Evolutionary conservation across 2,797 vertebrate genomes (phyloP).

Genomic region (Choloepus didactylus): DNA sequence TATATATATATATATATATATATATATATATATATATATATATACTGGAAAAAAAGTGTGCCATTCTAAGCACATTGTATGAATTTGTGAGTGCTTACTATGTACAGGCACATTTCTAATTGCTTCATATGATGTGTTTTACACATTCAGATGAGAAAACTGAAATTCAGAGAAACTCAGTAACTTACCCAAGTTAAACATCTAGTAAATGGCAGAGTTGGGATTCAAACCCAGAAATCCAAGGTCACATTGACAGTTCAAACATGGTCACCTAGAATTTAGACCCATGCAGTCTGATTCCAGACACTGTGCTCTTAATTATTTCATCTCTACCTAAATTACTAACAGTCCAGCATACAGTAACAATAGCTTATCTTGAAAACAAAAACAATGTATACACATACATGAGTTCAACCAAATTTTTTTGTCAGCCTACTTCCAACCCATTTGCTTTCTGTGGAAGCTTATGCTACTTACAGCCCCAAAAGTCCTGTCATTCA

Average conservation of each 20-base stretch:
- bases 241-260: background rate
- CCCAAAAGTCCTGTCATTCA: background rate
- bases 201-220: background rate
- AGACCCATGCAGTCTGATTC: background rate
- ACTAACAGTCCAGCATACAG: background rate
- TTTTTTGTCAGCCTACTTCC: background rate
- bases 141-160: background rate
- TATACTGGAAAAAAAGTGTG: background rate
- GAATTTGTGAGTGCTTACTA: background rate
- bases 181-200: background rate
- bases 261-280: background rate
- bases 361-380: background rate
- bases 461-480: background rate
- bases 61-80: background rate
- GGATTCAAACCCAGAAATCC: background rate
- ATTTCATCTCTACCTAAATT: slow-evolving; percentile 12
- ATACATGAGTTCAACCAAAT: background rate
- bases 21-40: background rate
- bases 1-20: no score
- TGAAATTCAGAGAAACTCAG: background rate
- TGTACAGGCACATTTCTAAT: background rate
- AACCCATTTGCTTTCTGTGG: background rate
- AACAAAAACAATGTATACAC: background rate
- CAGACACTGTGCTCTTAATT: background rate
- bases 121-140: background rate